Evolutionary conservation across 2,113 vertebrate genomes (phyloP), one percentile per base, ranked within the genome.

Genomic region (Zeus faber): DNA sequence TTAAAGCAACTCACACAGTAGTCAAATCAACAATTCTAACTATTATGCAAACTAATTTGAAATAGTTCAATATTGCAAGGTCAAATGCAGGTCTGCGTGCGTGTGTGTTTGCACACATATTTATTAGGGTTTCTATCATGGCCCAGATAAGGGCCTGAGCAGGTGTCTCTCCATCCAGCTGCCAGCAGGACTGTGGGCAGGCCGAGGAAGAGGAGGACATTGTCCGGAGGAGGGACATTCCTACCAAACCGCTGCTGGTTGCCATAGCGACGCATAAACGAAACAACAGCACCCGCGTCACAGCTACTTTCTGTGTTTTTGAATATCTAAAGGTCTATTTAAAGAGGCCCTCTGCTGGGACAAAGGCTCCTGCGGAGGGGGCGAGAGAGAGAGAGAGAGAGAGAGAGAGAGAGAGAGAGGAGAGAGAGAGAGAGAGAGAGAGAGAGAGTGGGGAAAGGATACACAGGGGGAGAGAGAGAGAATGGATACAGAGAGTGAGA

Each of bases 161-260:
- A 83, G 75, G 64, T 65, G 79, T 82, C 75, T 74, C 73, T 47
- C 67, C 69, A 51, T 66, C 79, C 85, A 88, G 85, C 85, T 88
- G 86, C 69, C 71, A 60, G 9, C 33, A 37, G 33, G 4, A 14
- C 33, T 9, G 33, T 81, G 81, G 82, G 80, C 81, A 86, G 82
- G 80, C 81, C 87, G 80, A 82, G 90, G 90, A 89, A 91, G 84
- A 84, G 89, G 86, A 93, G 89, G 86, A 93, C 91, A 93, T 94
- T 94, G 93, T 95, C 92, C 92, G 88, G 88, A 88, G 89, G 91
- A 91, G 91, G 91, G 89, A 91, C 93, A 95, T 96, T 95, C 95
- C 94, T 96, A 91, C 87, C 87, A 73, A 64, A 74, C 88, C 77
- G 86, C 88, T 89, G 91, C 85, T 91, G 91, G 94, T 97, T 97